Conservation (phyloP, 1,140 invertebrate species). For the Anthonomus grandis region DNA sequence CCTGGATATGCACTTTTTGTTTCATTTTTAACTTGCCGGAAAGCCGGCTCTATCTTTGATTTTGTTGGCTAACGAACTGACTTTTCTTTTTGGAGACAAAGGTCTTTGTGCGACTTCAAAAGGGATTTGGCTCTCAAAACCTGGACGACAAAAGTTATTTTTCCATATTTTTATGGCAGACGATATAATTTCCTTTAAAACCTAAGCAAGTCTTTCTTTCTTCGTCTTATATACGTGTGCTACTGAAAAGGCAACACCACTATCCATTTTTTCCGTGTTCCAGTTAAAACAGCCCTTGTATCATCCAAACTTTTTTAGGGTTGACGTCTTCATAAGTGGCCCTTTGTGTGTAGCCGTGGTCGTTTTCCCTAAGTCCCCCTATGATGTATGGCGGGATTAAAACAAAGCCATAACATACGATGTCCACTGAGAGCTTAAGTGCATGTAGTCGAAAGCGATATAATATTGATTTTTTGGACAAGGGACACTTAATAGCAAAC, state of each 20-base stretch:
- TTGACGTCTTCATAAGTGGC: slow-evolving; percentile 22
- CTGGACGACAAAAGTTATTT: too few species aligned
- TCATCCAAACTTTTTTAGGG: slow-evolving; percentile 10
- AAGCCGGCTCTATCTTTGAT: neutral
- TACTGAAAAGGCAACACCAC: too few species aligned
- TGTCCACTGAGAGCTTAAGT: slow-evolving; percentile 23
- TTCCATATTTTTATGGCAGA: too few species aligned
- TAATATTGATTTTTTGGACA: slow-evolving; percentile 19
- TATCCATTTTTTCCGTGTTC: too few species aligned
- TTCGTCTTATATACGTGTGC: too few species aligned
- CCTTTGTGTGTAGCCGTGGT: slow-evolving; percentile 13
- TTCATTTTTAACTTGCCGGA: too few species aligned
- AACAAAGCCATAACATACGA: slow-evolving; percentile 26
- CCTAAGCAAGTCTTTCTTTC: too few species aligned
- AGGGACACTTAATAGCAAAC: too few species aligned
- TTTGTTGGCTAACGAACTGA: neutral
- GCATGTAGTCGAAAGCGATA: slow-evolving; percentile 21
- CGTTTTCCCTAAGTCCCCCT: slow-evolving; percentile 12
- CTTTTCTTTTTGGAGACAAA: neutral
- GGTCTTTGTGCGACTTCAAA: too few species aligned
- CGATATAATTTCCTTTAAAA: too few species aligned
- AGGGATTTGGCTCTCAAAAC: too few species aligned
- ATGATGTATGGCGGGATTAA: slow-evolving; percentile 23
- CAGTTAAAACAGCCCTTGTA: slow-evolving; percentile 19
- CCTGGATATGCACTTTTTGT: too few species aligned